Conservation (phyloP, 1,140 invertebrate species). For the Ladona fulva region DNA sequence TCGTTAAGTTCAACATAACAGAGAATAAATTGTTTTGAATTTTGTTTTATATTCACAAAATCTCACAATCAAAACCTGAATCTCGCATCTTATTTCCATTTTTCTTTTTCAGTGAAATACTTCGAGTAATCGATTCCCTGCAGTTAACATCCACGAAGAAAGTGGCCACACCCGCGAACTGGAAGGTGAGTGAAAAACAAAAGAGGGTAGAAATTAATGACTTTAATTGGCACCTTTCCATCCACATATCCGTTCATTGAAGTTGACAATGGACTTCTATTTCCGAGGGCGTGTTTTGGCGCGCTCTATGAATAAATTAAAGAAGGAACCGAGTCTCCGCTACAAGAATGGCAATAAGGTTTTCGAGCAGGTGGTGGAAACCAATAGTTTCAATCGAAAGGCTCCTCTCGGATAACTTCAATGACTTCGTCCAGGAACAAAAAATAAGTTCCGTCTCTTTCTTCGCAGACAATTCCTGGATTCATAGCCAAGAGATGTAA, state of each 20-base stretch:
- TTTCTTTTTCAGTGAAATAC: constrained; percentile 66
- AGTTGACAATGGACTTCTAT: background rate
- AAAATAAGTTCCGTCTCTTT: too few relatives aligned
- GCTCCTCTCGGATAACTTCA: too few relatives aligned
- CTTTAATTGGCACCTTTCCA: background rate
- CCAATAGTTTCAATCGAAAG: too few relatives aligned
- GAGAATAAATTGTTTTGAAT: too few relatives aligned
- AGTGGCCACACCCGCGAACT: constrained; percentile 79
- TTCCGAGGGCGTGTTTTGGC: background rate
- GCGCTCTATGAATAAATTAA: background rate
- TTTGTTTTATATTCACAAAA: too few relatives aligned
- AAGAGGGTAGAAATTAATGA: background rate
- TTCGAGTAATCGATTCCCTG: constrained; percentile 79
- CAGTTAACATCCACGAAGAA: constrained; percentile 66
- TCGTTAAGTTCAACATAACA: too few relatives aligned
- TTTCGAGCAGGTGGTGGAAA: too few relatives aligned
- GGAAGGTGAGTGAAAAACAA: constrained; percentile 54
- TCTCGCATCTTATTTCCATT: constrained; percentile 22
- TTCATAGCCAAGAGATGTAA: too few relatives aligned
- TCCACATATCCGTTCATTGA: background rate
- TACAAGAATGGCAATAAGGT: background rate
- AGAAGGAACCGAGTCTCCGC: background rate
- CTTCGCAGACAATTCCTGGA: too few relatives aligned
- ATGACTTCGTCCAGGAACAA: too few relatives aligned
- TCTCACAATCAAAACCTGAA: too few relatives aligned